Evolutionary conservation across 2,797 vertebrate genomes (phyloP).

Genomic region (Mus spretus): DNA sequence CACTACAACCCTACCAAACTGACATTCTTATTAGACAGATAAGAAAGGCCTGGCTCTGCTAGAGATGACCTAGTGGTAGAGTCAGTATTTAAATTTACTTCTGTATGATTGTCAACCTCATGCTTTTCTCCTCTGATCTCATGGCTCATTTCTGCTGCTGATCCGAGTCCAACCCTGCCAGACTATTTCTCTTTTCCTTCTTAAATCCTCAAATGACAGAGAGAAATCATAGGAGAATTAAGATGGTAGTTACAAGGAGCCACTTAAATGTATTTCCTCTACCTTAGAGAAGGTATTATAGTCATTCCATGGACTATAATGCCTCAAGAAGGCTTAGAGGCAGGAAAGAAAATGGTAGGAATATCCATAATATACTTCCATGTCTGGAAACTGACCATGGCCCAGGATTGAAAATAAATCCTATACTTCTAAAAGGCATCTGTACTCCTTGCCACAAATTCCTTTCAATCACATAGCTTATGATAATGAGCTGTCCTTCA

Average conservation of each 20-base stretch:
- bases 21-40: neutral
- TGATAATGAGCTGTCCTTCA: neutral
- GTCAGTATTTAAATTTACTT: neutral
- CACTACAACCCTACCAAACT: neutral
- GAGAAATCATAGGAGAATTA: neutral
- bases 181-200: neutral
- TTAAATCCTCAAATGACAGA: neutral
- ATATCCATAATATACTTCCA: neutral
- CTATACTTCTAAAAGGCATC: neutral
- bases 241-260: neutral
- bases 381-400: neutral
- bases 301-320: neutral
- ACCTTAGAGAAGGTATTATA: neutral
- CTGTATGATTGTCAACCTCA: neutral
- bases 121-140: neutral
- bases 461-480: neutral
- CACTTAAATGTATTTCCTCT: conserved; percentile 1
- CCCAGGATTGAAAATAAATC: neutral
- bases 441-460: neutral
- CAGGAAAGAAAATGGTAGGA: neutral
- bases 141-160: neutral
- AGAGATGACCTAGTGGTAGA: neutral
- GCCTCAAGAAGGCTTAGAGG: neutral
- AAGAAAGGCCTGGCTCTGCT: neutral
- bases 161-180: neutral